phyloP scores from a whole-genome alignment of 35 echinoderm and acorn worm species.

The Ptychodera flava region DNA sequence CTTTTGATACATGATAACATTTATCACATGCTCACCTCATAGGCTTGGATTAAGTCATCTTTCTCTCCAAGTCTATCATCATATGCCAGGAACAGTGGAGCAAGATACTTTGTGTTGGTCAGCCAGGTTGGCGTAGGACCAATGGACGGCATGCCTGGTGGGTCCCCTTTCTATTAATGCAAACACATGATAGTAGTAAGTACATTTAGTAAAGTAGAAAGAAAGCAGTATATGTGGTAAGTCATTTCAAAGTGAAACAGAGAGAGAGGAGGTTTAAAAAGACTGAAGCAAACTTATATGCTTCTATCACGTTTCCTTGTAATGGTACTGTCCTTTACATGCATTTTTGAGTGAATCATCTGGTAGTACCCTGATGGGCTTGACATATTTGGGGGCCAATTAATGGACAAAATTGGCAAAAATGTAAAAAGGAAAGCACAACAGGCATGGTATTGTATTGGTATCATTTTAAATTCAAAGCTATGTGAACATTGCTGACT shows the following conservation, averaged over 20 bases:
- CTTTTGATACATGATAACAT: no score
- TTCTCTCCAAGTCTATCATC: slow-evolving; percentile 79
- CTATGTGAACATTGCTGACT: not conserved
- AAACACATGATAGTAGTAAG: not conserved
- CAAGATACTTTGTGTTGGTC: slow-evolving; percentile 84
- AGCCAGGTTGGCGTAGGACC: slow-evolving; percentile 79
- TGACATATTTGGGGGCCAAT: not conserved
- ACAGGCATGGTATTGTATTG: not conserved
- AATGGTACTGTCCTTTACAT: not conserved
- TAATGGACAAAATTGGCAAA: no score
- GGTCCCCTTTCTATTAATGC: slow-evolving; percentile 66
- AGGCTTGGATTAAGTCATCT: slow-evolving; percentile 34
- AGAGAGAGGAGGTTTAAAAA: not conserved
- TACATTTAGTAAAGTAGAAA: not conserved
- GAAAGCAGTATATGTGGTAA: no score
- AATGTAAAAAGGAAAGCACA: not conserved
- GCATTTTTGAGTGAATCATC: not conserved
- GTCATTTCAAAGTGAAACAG: no score
- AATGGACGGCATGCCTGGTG: slow-evolving; percentile 77
- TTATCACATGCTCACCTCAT: not conserved
- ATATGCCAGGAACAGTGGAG: slow-evolving; percentile 76
- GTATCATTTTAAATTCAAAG: no score
- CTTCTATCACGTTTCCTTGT: not conserved
- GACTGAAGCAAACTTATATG: not conserved
- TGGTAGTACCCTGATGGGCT: not conserved